Percentiles rank a stretch among this genome's conserved stretches.
Conservation (phyloP, 2,888 invertebrate species). For the Cybosia mesomella region DNA sequence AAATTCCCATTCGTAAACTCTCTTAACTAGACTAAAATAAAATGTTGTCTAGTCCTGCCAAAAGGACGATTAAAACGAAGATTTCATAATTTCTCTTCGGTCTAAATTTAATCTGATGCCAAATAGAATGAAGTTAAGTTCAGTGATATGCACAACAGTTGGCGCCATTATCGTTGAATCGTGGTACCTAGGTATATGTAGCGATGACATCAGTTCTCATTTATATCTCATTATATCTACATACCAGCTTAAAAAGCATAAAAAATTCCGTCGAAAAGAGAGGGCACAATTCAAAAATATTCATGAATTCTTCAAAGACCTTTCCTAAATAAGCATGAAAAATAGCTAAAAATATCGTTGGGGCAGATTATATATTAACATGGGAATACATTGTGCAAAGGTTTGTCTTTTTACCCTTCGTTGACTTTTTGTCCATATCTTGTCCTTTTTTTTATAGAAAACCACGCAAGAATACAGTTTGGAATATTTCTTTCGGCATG, state of each 20-base stretch:
- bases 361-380: constrained; percentile 15
- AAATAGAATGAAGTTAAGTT: not conserved
- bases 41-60: no score
- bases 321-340: constrained; percentile 5
- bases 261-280: not conserved
- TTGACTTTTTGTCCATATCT: constrained; percentile 21
- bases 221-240: constrained; percentile 23
- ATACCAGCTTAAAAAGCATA: not conserved
- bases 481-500: constrained; percentile 22
- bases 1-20: no score
- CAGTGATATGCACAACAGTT: not conserved
- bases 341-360: constrained; percentile 9
- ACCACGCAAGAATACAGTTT: constrained; percentile 26
- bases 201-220: constrained; percentile 31
- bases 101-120: no score
- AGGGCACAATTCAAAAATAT: constrained; percentile 6
- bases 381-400: constrained; percentile 11
- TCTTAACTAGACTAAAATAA: no score
- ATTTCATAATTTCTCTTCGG: no score
- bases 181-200: no score
- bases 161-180: constrained; percentile 3
- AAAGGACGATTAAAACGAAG: no score
- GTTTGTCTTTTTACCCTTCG: constrained; percentile 20
- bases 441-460: constrained; percentile 16
- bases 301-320: constrained; percentile 3